Evolutionary conservation across 1,140 invertebrate genomes (phyloP), one percentile per base, ranked within the genome.

Genomic region (Tigriopus japonicus): DNA sequence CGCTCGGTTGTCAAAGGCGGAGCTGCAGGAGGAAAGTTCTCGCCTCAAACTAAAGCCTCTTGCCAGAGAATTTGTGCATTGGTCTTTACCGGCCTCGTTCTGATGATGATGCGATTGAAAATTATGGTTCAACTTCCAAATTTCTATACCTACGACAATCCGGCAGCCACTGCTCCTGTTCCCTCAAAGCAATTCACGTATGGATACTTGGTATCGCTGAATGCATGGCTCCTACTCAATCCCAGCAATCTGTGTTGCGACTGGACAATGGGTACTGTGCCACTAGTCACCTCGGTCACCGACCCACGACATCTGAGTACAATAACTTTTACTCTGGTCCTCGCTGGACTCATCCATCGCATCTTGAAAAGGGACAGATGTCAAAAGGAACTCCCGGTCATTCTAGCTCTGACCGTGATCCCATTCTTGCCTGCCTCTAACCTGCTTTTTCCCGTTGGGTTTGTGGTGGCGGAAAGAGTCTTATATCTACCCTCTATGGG

Each of bases 201-300:
- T 71, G 87, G 88, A 72, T 96, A 95, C 73, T 77, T 97, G 61
- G 80, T 89, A 51, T 82, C 86, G 40, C 76, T 96, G 41, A 97
- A 97, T 74, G 76, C 84, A 35, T 92, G 88, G 84, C 74, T 96
- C 43, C 74, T 97, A 52, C 75, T 93, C 41, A 83, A 88, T 70
- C 92, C 92, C 13, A 85, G 81, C 63, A 79, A 86, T 66, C 77
- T 97, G 14, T 95, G 91, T 74, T 96, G 91, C 73, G 93, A 97
- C 74, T 97, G 92, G 92, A 96, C 92, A 49, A 97, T 97, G 93
- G 91, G 90, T 41, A 95, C 92, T 24, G 83, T 97, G 56, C 87
- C 90, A 0, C 69, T 96, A 12, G 75, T 97, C 12, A 78, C 82
- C 61, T 82, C 81, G 41, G 79, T 92, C 66, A 63, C 76, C 0